phyloP scores from a whole-genome alignment of 2,113 vertebrate species.

The Pituophis catenifer region DNA sequence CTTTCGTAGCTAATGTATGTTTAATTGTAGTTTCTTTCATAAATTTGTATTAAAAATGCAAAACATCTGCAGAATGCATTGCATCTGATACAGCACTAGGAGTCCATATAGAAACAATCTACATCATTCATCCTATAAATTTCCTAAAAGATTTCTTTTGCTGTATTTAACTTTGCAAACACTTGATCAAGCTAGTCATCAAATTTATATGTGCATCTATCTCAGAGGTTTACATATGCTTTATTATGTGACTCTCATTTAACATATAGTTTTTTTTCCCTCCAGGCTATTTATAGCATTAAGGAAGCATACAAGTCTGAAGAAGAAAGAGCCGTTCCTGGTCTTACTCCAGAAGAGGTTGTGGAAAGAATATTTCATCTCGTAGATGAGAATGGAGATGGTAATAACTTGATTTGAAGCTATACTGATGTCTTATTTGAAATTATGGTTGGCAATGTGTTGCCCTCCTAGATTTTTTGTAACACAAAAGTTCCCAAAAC shows the following conservation, averaged over 20 bases:
- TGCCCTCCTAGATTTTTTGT: neutral
- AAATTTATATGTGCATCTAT: neutral
- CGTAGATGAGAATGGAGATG: conserved; percentile 94
- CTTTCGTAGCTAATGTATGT: neutral
- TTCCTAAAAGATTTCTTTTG: neutral
- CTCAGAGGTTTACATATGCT: neutral
- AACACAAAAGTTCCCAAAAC: neutral
- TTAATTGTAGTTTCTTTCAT: neutral
- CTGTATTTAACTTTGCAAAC: neutral
- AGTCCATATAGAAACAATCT: neutral
- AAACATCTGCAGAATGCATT: neutral
- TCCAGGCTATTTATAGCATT: conserved; percentile 88
- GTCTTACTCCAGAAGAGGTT: conserved; percentile 88
- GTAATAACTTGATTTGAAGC: conserved; percentile 63
- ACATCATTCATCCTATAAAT: neutral
- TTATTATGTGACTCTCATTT: neutral
- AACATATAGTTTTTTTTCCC: neutral
- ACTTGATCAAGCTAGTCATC: neutral
- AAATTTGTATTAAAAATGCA: too few relatives aligned
- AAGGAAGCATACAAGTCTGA: conserved; percentile 87
- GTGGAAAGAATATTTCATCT: conserved; percentile 94
- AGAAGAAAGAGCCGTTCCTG: conserved; percentile 70
- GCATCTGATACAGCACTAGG: neutral
- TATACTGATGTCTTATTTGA: neutral
- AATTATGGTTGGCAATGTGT: neutral